These are phyloP conservation scores for Drosophila pseudotalamancana DNA, from an alignment of 2,888 invertebrate species.

Conservation along the genomic window DNA sequence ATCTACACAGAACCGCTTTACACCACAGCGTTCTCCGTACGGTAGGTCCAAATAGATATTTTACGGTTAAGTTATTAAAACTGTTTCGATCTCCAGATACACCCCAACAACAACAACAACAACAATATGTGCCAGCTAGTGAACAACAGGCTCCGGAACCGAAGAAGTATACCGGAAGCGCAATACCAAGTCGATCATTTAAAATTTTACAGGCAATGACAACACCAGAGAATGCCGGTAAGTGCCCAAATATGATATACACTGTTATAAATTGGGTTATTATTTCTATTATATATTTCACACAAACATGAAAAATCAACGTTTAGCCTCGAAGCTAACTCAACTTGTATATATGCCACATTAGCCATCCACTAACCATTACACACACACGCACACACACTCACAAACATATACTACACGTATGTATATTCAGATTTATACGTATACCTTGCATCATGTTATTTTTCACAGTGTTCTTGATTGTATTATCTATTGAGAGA, in stretches of 20 bases:
- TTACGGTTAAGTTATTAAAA: background rate
- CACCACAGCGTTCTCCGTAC: conserved; percentile 74
- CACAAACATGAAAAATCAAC: background rate
- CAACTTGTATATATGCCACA: conserved; percentile 61
- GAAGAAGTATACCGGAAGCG: conserved; percentile 90
- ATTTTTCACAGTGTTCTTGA: conserved; percentile 35
- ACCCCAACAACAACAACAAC: conserved; percentile 77
- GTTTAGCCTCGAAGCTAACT: conserved; percentile 8
- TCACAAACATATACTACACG: conserved; percentile 15
- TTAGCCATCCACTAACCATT: conserved; percentile 34
- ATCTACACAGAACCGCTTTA: conserved; percentile 75
- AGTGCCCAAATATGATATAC: conserved; percentile 76
- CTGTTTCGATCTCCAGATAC: conserved; percentile 60
- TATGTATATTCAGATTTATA: conserved; percentile 14
- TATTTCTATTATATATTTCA: conserved; percentile 3
- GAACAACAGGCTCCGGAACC: conserved; percentile 89
- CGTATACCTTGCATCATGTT: conserved; percentile 41
- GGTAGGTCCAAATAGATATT: conserved; percentile 38
- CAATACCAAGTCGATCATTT: conserved; percentile 92
- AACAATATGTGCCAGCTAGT: conserved; percentile 87
- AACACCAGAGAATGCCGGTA: conserved; percentile 88
- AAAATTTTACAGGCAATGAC: conserved; percentile 92
- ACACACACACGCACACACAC: conserved; percentile 29
- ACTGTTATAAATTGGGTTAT: conserved; percentile 6
- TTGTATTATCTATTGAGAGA: conserved; percentile 64